Evolutionary conservation across 2,888 invertebrate genomes (phyloP).

Genomic region (Invenusta paracnida): DNA sequence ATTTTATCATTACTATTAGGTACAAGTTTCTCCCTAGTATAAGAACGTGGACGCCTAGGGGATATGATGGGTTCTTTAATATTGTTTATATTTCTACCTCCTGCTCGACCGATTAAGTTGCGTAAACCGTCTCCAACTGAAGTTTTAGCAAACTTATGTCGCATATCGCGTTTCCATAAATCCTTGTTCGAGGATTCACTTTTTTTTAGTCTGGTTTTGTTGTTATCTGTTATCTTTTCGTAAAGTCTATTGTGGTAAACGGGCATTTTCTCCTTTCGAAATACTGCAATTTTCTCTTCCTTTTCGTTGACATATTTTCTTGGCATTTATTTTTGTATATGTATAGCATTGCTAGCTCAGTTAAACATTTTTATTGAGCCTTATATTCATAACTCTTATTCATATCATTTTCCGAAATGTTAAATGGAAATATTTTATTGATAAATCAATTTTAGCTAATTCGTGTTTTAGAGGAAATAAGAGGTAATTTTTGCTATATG

Average conservation of each 20-base stretch:
- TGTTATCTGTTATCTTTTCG: background rate
- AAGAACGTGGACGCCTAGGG: background rate
- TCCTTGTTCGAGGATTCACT: no score
- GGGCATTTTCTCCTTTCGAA: no score
- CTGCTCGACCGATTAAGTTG: background rate
- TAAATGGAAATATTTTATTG: no score
- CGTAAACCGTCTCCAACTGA: background rate
- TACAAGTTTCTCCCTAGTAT: background rate
- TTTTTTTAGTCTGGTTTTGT: background rate
- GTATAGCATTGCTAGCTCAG: slow-evolving; percentile 18
- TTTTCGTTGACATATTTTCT: slow-evolving; percentile 18
- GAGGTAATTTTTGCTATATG: no score
- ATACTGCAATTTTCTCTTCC: background rate
- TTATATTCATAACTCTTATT: no score
- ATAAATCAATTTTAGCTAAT: no score
- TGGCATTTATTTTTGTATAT: slow-evolving; percentile 5
- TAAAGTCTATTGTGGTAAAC: background rate
- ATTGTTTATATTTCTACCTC: background rate
- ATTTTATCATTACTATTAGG: background rate
- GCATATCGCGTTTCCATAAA: no score
- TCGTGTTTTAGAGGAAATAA: no score
- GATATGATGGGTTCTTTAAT: background rate
- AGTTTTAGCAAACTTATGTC: background rate
- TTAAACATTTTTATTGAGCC: no score
- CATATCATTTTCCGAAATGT: no score